These are phyloP conservation scores for Lithobates sylvaticus DNA, from an alignment of 2,797 vertebrate species.

Conservation along the genomic window DNA sequence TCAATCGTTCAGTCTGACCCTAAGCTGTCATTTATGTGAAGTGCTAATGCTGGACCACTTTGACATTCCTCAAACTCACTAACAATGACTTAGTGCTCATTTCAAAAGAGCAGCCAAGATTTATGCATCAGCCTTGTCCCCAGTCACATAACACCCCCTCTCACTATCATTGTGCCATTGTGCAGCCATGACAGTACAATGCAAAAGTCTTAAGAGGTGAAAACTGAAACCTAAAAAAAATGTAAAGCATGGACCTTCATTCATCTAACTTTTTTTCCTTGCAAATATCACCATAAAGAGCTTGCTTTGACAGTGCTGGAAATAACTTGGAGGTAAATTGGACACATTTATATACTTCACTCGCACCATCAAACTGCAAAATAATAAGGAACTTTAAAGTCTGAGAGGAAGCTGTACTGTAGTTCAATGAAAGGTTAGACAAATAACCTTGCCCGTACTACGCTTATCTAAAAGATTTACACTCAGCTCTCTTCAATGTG, in stretches of 20 bases:
- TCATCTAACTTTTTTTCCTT: neutral
- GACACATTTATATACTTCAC: slow-evolving; percentile 17
- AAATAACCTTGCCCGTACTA: slow-evolving; percentile 77
- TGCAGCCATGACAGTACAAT: no score
- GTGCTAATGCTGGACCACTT: no score
- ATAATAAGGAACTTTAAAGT: slow-evolving; percentile 23
- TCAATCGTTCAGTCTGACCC: no score
- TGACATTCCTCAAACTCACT: no score
- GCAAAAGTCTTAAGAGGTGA: no score
- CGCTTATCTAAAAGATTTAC: slow-evolving; percentile 80
- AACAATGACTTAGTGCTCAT: no score
- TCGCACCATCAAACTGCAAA: slow-evolving; percentile 11
- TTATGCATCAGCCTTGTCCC: no score
- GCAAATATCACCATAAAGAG: slow-evolving; percentile 17
- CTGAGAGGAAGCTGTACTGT: slow-evolving; percentile 76
- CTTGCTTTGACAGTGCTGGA: neutral
- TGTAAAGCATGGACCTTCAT: neutral
- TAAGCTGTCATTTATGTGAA: no score
- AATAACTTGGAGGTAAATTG: slow-evolving; percentile 5
- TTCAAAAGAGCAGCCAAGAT: no score
- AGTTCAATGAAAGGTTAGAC: slow-evolving; percentile 82
- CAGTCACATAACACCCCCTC: no score
- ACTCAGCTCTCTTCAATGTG: slow-evolving; percentile 71
- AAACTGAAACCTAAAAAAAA: neutral
- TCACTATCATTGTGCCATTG: no score